Conservation (phyloP, 1,140 invertebrate genomes). For the Asobara japonica region DNA sequence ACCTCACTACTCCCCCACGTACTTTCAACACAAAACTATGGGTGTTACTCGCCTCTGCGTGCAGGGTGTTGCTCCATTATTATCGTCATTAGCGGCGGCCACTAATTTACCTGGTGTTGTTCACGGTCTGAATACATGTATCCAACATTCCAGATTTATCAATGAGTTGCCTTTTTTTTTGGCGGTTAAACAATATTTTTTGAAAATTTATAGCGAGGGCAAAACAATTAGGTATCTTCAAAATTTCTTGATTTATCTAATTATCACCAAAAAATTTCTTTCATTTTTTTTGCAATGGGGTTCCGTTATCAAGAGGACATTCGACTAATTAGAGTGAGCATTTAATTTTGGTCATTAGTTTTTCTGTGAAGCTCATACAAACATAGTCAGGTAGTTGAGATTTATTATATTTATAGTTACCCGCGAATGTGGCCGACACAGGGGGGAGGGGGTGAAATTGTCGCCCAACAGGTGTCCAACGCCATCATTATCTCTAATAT, state of each 20-base stretch:
- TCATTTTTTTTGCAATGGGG: too few relatives aligned
- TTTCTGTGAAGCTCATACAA: too few relatives aligned
- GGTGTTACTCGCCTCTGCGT: not conserved
- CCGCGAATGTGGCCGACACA: not conserved
- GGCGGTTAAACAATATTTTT: too few relatives aligned
- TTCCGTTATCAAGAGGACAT: too few relatives aligned
- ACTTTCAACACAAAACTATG: not conserved
- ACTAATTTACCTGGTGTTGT: not conserved
- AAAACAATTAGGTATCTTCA: too few relatives aligned
- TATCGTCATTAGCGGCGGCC: not conserved
- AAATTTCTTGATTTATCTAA: too few relatives aligned
- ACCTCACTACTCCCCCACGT: not conserved
- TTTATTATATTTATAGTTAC: not conserved
- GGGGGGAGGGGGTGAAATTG: not conserved
- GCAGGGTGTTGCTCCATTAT: not conserved
- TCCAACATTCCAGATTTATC: not conserved
- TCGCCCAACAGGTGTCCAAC: conserved; percentile 2
- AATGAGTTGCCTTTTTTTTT: not conserved
- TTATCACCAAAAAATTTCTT: too few relatives aligned
- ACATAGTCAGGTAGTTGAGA: too few relatives aligned
- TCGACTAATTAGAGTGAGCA: too few relatives aligned
- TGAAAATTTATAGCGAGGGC: too few relatives aligned
- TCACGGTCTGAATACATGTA: not conserved
- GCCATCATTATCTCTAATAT: conserved; percentile 1
- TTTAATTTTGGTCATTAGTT: too few relatives aligned